Evolutionary conservation across 2,113 vertebrate genomes (phyloP).

Genomic region (Mixornis gularis): DNA sequence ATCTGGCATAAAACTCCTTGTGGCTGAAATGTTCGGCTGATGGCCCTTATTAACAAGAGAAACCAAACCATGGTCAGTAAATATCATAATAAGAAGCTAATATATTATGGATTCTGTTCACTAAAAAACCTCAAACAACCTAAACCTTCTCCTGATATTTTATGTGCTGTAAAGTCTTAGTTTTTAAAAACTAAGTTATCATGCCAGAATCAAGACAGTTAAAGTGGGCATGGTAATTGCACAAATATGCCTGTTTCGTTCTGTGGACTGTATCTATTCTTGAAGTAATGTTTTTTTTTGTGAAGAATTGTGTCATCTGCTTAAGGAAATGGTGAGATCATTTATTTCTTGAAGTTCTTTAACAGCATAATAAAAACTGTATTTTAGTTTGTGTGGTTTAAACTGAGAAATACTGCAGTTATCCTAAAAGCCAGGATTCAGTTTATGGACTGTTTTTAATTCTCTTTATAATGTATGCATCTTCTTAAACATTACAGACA

Average conservation of each 20-base stretch:
- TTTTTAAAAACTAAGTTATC: background rate
- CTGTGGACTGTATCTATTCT: background rate
- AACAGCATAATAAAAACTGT: constrained; percentile 28
- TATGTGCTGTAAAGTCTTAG: background rate
- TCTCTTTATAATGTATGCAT: background rate
- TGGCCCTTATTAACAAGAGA: background rate
- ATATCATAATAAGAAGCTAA: background rate
- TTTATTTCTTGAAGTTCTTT: constrained; percentile 58
- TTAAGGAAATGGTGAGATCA: constrained; percentile 33
- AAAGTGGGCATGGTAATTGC: background rate
- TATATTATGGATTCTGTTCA: background rate
- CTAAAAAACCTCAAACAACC: background rate
- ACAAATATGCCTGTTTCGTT: background rate
- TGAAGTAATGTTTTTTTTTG: background rate
- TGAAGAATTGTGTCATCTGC: constrained; percentile 31
- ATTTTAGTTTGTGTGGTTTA: constrained; percentile 5
- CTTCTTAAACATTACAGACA: background rate
- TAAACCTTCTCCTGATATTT: background rate
- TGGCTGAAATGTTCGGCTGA: background rate
- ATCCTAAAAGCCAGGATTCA: background rate
- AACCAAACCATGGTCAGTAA: background rate
- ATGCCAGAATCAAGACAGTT: background rate
- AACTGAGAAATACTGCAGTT: background rate
- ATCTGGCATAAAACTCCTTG: background rate
- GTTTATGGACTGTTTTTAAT: constrained; percentile 51